Conservation (phyloP, 2,888 invertebrate genomes). For the Globia sparganii region DNA sequence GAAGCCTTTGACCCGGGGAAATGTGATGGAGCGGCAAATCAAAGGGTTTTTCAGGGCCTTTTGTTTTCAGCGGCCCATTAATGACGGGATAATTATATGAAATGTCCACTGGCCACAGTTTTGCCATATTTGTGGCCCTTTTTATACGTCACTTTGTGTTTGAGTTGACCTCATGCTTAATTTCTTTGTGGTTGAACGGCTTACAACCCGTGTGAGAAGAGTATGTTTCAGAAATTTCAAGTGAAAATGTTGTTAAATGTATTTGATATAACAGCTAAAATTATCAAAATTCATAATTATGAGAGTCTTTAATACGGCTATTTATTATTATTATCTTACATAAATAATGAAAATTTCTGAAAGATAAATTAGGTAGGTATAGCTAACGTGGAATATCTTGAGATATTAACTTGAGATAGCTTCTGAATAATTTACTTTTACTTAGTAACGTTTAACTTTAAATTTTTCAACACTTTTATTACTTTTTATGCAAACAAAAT, state of each 20-base stretch:
- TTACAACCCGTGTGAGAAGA: conserved; percentile 11
- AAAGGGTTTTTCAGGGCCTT: conserved; percentile 86
- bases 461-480: not conserved
- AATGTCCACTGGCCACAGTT: conserved; percentile 74
- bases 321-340: not conserved
- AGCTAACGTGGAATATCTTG: not conserved
- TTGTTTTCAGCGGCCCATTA: conserved; percentile 81
- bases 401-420: not conserved
- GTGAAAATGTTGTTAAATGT: not conserved
- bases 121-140: conserved; percentile 55
- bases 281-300: not conserved
- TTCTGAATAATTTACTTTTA: not conserved
- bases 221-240: conserved; percentile 8
- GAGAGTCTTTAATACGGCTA: not conserved
- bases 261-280: not conserved
- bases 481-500: not conserved
- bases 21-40: conserved; percentile 88
- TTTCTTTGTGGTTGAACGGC: conserved; percentile 17
- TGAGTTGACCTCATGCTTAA: conserved; percentile 47
- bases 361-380: not conserved
- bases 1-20: conserved; percentile 84
- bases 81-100: conserved; percentile 81
- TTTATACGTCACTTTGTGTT: conserved; percentile 54
- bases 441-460: not conserved
- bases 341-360: not conserved